Percentiles rank a stretch among this genome's conserved stretches.
These are phyloP conservation scores for Epicampocera succincta DNA, from an alignment of 2,888 invertebrate genomes.

Conservation along the genomic window DNA sequence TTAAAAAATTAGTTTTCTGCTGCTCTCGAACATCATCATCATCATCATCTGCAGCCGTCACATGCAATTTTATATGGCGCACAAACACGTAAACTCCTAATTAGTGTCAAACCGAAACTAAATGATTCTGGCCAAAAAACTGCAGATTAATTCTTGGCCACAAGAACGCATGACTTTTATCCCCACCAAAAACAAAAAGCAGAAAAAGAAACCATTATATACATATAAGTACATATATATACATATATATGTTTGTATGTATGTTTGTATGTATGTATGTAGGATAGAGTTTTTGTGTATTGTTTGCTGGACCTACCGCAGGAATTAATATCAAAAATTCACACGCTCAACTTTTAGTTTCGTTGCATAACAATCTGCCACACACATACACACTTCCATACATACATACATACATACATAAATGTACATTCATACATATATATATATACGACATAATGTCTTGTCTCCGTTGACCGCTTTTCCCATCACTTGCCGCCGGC, in stretches of 20 bases:
- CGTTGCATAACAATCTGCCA: slow-evolving; percentile 6
- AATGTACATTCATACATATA: neutral
- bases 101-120: slow-evolving; percentile 64
- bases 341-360: slow-evolving; percentile 50
- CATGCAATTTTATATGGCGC: slow-evolving; percentile 66
- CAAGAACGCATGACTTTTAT: too few species aligned
- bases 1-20: slow-evolving; percentile 20
- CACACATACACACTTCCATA: neutral
- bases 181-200: too few species aligned
- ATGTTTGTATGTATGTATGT: neutral
- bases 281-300: neutral
- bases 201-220: too few species aligned
- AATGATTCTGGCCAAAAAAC: slow-evolving; percentile 45
- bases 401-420: neutral
- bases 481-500: slow-evolving; percentile 37
- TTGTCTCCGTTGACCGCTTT: neutral
- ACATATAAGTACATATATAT: too few species aligned
- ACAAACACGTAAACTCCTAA: slow-evolving; percentile 71
- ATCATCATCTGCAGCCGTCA: slow-evolving; percentile 55
- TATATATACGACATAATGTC: too few species aligned
- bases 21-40: slow-evolving; percentile 40
- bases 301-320: slow-evolving; percentile 66
- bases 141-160: neutral
- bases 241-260: too few species aligned
- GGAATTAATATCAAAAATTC: slow-evolving; percentile 28